These are phyloP conservation scores for Ryuthela nishihirai DNA, from an alignment of 2,888 invertebrate genomes.

Conservation along the genomic window DNA sequence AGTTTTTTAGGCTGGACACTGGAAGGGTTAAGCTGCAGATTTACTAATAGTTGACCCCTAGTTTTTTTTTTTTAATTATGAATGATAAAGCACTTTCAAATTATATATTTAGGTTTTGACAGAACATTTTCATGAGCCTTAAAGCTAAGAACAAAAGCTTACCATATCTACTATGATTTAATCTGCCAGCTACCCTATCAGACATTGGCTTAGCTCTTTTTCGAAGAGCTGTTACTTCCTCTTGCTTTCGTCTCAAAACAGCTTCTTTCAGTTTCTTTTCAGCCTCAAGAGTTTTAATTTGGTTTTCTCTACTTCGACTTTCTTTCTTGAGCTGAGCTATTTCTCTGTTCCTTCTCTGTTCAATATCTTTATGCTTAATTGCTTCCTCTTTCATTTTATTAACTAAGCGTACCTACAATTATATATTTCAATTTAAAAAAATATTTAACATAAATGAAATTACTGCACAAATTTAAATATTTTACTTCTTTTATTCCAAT, in stretches of 20 bases:
- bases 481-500: no score
- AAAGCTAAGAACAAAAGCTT: no score
- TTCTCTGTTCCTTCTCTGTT: slow-evolving; percentile 72
- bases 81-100: no score
- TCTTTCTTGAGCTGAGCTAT: slow-evolving; percentile 88
- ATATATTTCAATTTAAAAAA: no score
- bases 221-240: slow-evolving; percentile 78
- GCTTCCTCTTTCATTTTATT: slow-evolving; percentile 89
- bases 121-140: no score
- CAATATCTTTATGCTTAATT: slow-evolving; percentile 73
- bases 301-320: slow-evolving; percentile 78
- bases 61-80: no score
- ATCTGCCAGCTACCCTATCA: slow-evolving; percentile 66
- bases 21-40: no score
- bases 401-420: slow-evolving; percentile 67
- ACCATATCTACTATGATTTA: slow-evolving; percentile 22
- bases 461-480: no score
- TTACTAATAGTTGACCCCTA: no score
- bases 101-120: no score
- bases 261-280: slow-evolving; percentile 81
- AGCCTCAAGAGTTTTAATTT: slow-evolving; percentile 80
- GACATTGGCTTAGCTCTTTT: slow-evolving; percentile 60
- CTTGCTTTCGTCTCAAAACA: slow-evolving; percentile 79
- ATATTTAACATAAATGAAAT: no score
- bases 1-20: no score